A percentile compares a stretch with the other conserved stretches of the same genome.
Evolutionary conservation across 2,888 invertebrate genomes (phyloP).

Genomic region (Eumerus sabulonum): DNA sequence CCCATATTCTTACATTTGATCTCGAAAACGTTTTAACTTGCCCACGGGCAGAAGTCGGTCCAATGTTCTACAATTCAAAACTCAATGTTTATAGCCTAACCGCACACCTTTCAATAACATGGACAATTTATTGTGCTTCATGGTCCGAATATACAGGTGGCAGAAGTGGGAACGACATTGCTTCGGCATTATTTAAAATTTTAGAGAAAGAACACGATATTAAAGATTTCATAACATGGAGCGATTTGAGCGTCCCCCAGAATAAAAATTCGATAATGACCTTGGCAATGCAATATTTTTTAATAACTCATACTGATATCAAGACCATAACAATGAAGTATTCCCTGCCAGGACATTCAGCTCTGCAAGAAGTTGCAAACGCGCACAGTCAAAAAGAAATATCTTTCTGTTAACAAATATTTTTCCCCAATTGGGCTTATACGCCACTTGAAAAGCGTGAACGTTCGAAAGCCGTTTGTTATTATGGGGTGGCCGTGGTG

Average conservation of each 20-base stretch:
- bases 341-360: constrained; percentile 37
- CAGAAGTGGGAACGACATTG: no score
- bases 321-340: constrained; percentile 37
- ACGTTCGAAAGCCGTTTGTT: constrained; percentile 13
- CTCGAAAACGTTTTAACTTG: no score
- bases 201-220: neutral
- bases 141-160: no score
- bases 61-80: constrained; percentile 19
- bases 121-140: neutral
- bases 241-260: constrained; percentile 23
- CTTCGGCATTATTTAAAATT: no score
- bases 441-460: constrained; percentile 22
- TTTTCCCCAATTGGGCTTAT: constrained; percentile 26
- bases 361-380: constrained; percentile 32
- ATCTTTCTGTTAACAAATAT: constrained; percentile 32
- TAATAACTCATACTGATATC: constrained; percentile 28
- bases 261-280: constrained; percentile 50
- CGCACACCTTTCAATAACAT: neutral
- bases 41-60: constrained; percentile 20
- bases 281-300: no score
- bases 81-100: constrained; percentile 15
- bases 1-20: neutral
- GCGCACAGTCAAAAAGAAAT: constrained; percentile 78
- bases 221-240: neutral
- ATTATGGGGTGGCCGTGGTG: no score